A percentile compares a stretch with the other conserved stretches of the same genome.
Evolutionary conservation across 2,113 vertebrate species (phyloP).

Genomic region (Dasyornis broadbenti): DNA sequence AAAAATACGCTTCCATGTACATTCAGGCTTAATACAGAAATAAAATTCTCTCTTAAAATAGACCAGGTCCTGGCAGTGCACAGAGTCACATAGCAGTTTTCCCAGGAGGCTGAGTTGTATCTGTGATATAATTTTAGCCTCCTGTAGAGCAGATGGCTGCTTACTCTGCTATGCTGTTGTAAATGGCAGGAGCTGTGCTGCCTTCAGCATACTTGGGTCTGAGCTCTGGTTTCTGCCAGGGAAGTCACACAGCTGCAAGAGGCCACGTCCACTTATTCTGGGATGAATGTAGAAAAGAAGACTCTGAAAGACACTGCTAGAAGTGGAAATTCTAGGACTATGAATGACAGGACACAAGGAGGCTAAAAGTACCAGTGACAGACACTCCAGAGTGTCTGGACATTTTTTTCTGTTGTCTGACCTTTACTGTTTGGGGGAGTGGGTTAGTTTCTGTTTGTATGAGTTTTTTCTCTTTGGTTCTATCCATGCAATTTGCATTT

Average conservation of each 20-base stretch:
- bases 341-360: not conserved
- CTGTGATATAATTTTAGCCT: slow-evolving; percentile 22
- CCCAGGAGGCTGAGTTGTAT: not conserved
- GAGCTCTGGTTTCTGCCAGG: not conserved
- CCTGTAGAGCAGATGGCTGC: not conserved
- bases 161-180: not conserved
- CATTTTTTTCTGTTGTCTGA: not conserved
- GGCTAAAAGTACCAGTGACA: not conserved
- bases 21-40: not conserved
- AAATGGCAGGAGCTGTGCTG: not conserved
- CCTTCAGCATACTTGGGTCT: not conserved
- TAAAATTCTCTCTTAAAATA: not conserved
- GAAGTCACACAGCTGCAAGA: not conserved
- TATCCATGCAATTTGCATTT: not conserved
- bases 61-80: not conserved
- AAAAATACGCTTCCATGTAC: not conserved
- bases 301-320: not conserved
- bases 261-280: not conserved
- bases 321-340: not conserved
- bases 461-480: not conserved
- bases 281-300: not conserved
- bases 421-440: not conserved
- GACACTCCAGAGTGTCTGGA: not conserved
- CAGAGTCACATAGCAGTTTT: not conserved
- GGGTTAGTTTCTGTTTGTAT: not conserved